phyloP scores from a whole-genome alignment of 2,113 vertebrate species.

The Pandion haliaetus region DNA sequence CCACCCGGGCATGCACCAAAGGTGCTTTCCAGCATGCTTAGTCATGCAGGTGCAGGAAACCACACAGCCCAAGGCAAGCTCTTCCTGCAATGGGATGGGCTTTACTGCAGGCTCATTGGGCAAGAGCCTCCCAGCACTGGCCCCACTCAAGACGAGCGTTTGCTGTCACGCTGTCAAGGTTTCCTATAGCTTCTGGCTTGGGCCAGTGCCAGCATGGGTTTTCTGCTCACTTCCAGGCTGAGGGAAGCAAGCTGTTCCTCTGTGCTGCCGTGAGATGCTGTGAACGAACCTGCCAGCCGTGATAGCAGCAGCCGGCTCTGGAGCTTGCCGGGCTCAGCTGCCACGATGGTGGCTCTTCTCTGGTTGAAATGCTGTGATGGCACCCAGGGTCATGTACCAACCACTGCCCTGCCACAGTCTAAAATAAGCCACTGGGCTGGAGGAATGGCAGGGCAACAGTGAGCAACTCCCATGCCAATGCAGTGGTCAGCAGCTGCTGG shows the following conservation, averaged over 20 bases:
- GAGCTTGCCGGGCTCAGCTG: neutral
- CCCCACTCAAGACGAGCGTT: neutral
- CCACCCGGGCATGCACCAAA: neutral
- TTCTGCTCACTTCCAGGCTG: neutral
- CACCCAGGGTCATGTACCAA: neutral
- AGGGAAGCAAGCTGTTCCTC: neutral
- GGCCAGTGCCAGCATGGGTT: rapidly evolving
- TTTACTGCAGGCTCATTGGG: neutral
- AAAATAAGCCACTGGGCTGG: neutral
- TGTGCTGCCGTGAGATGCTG: neutral
- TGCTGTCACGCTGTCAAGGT: neutral
- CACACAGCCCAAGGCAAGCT: neutral
- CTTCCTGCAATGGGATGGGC: neutral
- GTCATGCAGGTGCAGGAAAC: neutral
- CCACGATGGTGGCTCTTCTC: rapidly evolving
- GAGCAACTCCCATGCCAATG: rapidly evolving
- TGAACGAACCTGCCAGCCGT: neutral
- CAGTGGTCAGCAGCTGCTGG: neutral
- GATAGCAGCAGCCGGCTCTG: neutral
- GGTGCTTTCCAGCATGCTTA: neutral
- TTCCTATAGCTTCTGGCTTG: constrained; percentile 38
- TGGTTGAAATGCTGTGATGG: neutral
- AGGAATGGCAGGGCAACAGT: rapidly evolving
- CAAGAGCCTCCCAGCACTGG: neutral
- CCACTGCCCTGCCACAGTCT: neutral